A percentile compares a stretch with the other conserved stretches of the same genome.
Evolutionary conservation across 1,140 invertebrate species (phyloP).

Genomic region (Ips typographus): DNA sequence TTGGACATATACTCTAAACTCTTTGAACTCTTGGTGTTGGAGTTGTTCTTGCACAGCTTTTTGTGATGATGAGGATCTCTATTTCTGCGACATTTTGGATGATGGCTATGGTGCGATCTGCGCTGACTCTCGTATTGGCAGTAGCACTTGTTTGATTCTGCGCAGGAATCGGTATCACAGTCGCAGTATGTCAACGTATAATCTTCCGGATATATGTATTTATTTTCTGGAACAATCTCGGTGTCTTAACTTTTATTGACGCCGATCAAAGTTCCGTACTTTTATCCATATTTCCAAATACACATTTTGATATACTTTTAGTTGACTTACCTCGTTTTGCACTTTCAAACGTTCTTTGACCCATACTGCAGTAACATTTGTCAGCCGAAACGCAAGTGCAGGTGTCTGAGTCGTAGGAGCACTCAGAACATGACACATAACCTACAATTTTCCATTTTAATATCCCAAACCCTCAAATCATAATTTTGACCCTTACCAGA

Average conservation of each 20-base stretch:
- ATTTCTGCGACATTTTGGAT: slow-evolving; percentile 54
- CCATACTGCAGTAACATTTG: slow-evolving; percentile 73
- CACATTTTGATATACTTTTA: no score
- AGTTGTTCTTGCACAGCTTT: slow-evolving; percentile 48
- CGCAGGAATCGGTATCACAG: slow-evolving; percentile 84
- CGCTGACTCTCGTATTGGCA: slow-evolving; percentile 60
- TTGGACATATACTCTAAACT: slow-evolving; percentile 61
- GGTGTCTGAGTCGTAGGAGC: slow-evolving; percentile 77
- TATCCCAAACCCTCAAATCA: no score
- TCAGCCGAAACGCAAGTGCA: slow-evolving; percentile 73
- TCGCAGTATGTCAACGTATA: slow-evolving; percentile 59
- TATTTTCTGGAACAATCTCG: slow-evolving; percentile 53
- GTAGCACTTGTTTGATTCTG: slow-evolving; percentile 87
- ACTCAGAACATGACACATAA: slow-evolving; percentile 84
- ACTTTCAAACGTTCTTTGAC: slow-evolving; percentile 43
- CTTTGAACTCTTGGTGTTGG: slow-evolving; percentile 55
- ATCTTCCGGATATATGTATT: slow-evolving; percentile 68
- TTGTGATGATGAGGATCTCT: slow-evolving; percentile 47
- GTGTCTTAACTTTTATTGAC: no score
- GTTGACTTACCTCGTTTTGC: not conserved
- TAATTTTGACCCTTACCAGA: slow-evolving; percentile 46
- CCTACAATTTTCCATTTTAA: slow-evolving; percentile 46
- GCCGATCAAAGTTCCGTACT: no score
- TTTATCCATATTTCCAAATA: no score
- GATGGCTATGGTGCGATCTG: slow-evolving; percentile 40